These are phyloP conservation scores for Pasiphila rectangulata DNA, from an alignment of 2,888 invertebrate species.

Conservation along the genomic window DNA sequence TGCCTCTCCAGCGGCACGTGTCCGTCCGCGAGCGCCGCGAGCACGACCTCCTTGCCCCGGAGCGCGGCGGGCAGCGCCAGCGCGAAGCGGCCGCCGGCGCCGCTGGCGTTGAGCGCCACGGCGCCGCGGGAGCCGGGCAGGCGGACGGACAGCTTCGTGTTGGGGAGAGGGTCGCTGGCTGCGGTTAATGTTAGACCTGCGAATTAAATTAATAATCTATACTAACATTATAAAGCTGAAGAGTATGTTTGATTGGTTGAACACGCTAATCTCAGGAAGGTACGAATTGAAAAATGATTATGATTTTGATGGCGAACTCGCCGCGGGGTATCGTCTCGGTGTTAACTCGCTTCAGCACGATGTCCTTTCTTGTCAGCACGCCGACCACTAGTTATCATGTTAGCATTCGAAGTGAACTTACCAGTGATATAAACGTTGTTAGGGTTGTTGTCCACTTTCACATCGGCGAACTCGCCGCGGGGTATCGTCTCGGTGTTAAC, in stretches of 20 bases:
- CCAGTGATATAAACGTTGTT: slow-evolving; percentile 57
- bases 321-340: slow-evolving; percentile 53
- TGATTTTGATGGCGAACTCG: no score
- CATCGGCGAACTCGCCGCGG: slow-evolving; percentile 52
- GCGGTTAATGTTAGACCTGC: slow-evolving; percentile 83
- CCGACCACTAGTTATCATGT: slow-evolving; percentile 61
- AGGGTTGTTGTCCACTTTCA: slow-evolving; percentile 47
- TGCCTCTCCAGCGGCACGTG: slow-evolving; percentile 80
- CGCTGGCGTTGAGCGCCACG: slow-evolving; percentile 50
- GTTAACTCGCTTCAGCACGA: slow-evolving; percentile 50
- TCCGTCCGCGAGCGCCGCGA: slow-evolving; percentile 81
- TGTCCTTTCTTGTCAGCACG: slow-evolving; percentile 54
- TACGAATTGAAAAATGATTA: no score
- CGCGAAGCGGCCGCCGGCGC: slow-evolving; percentile 71
- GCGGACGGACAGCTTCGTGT: slow-evolving; percentile 72
- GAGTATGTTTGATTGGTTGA: no score
- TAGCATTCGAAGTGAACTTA: slow-evolving; percentile 51
- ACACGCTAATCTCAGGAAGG: no score
- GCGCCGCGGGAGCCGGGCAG: slow-evolving; percentile 56
- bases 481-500: slow-evolving; percentile 50
- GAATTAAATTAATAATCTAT: slow-evolving; percentile 17
- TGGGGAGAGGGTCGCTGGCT: slow-evolving; percentile 79
- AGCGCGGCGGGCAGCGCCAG: slow-evolving; percentile 63
- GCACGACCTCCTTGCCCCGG: slow-evolving; percentile 68
- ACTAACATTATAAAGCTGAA: no score